Percentiles rank a stretch among this genome's conserved stretches.
These are phyloP conservation scores for Saguinus midas DNA, from an alignment of 2,113 vertebrate genomes.

Conservation along the genomic window DNA sequence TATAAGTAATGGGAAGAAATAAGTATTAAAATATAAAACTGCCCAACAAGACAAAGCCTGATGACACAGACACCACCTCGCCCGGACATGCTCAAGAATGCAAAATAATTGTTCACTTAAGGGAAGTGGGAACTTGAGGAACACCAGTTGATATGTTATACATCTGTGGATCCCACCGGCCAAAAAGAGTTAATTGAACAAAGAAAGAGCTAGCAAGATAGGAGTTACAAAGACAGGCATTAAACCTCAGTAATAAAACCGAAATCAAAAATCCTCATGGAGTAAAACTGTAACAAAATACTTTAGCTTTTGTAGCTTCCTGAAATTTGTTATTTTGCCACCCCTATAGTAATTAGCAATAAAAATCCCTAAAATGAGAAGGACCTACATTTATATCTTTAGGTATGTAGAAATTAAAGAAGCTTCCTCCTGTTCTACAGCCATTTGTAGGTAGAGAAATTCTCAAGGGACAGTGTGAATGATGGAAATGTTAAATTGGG, in stretches of 20 bases:
- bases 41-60: neutral
- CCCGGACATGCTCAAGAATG: neutral
- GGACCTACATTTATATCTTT: neutral
- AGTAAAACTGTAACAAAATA: neutral
- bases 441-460: neutral
- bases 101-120: neutral
- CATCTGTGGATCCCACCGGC: neutral
- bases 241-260: neutral
- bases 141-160: neutral
- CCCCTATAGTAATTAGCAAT: neutral
- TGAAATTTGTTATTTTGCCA: neutral
- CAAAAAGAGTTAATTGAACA: neutral
- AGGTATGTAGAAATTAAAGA: neutral
- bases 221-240: neutral
- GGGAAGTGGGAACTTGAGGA: neutral
- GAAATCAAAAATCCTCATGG: neutral
- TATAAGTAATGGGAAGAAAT: neutral
- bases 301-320: neutral
- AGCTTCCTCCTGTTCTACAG: neutral
- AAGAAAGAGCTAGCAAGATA: neutral
- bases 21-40: neutral
- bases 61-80: neutral
- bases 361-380: conserved; percentile 5
- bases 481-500: neutral
- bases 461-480: neutral